phyloP scores from a whole-genome alignment of 2,113 vertebrate species.

The Nycticryphes semicollaris region DNA sequence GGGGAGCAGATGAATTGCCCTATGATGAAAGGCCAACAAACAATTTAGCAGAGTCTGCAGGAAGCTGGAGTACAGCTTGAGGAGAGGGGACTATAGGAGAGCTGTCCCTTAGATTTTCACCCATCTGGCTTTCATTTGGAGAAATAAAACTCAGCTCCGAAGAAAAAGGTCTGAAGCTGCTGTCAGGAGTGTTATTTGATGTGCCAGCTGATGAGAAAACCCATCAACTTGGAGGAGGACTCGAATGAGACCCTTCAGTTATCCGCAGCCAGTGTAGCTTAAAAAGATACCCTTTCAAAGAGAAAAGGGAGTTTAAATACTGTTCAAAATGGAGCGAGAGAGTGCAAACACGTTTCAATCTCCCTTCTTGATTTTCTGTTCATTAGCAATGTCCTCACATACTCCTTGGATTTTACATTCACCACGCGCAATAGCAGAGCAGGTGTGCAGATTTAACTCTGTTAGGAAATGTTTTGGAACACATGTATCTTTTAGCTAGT shows the following conservation, averaged over 20 bases:
- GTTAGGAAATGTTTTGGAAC: conserved; percentile 67
- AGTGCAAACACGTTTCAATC: not conserved
- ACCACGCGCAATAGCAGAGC: conserved; percentile 40
- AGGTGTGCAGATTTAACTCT: conserved; percentile 66
- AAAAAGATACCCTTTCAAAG: not conserved
- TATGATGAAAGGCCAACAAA: not conserved
- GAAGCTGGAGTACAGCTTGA: not conserved
- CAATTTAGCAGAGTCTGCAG: not conserved
- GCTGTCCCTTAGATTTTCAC: not conserved
- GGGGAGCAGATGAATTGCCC: not conserved
- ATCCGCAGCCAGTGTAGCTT: not conserved
- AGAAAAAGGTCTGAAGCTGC: conserved; percentile 11
- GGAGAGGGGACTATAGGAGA: not conserved
- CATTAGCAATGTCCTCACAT: conserved; percentile 61
- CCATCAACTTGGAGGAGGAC: not conserved
- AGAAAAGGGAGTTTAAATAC: conserved; percentile 9
- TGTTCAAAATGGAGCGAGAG: not conserved
- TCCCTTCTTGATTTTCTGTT: conserved; percentile 15
- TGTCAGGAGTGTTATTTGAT: not conserved
- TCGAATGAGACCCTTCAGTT: conserved; percentile 5
- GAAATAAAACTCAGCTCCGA: not conserved
- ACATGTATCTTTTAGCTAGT: conserved; percentile 37
- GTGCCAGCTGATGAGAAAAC: conserved; percentile 21
- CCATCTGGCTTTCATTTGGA: not conserved
- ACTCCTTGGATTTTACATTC: conserved; percentile 58